Conservation (phyloP, 1,140 invertebrate genomes). For the Phocides pigmalion region DNA sequence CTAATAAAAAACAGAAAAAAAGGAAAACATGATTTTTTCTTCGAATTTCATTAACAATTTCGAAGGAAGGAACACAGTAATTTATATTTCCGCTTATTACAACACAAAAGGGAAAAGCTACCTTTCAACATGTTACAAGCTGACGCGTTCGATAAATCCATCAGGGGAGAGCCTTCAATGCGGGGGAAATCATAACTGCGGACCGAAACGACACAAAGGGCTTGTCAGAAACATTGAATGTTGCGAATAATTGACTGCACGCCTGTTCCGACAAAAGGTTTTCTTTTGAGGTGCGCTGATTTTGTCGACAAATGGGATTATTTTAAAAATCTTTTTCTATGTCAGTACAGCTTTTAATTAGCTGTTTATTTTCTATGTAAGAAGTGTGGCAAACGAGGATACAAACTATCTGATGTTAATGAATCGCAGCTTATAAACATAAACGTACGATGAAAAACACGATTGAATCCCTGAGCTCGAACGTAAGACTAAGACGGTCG, state of each 20-base stretch:
- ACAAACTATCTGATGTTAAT: no score
- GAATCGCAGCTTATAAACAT: no score
- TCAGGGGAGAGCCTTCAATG: slow-evolving; percentile 6
- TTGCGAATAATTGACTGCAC: slow-evolving; percentile 30
- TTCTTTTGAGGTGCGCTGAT: not conserved
- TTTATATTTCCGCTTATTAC: slow-evolving; percentile 6
- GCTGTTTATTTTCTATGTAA: not conserved
- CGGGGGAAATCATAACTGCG: slow-evolving; percentile 29
- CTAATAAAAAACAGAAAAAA: no score
- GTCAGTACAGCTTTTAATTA: not conserved
- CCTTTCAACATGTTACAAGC: slow-evolving; percentile 19
- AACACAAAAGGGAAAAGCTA: slow-evolving; percentile 1
- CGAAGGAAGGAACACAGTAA: not conserved
- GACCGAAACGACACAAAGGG: slow-evolving; percentile 18
- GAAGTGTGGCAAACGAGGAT: no score
- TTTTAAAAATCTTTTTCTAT: not conserved
- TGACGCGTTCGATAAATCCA: slow-evolving; percentile 25
- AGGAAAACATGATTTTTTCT: not conserved
- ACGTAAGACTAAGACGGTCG: no score
- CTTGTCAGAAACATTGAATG: slow-evolving; percentile 34
- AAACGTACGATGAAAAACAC: no score
- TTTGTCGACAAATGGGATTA: not conserved
- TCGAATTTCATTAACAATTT: not conserved
- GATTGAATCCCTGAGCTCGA: no score
- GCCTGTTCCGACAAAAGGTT: slow-evolving; percentile 4